phyloP scores from a whole-genome alignment of 2,888 invertebrate genomes.

The Hypomecis atomaria region DNA sequence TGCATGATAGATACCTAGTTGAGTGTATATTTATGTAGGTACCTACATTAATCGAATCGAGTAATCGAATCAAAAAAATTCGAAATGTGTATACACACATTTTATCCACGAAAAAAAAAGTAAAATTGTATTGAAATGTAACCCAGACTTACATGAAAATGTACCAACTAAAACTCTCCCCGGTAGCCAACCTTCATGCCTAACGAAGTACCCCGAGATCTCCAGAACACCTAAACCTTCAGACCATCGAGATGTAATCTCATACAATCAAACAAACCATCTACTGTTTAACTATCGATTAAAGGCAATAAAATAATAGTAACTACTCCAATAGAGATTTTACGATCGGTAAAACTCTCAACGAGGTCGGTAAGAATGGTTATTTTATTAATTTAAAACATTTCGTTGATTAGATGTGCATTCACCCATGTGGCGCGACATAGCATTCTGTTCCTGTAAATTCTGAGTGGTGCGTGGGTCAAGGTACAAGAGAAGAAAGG shows the following conservation, averaged over 20 bases:
- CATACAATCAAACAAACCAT: slow-evolving; percentile 12
- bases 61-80: too few species aligned
- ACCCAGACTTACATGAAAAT: too few species aligned
- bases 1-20: too few species aligned
- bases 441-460: slow-evolving; percentile 50
- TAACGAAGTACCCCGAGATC: too few species aligned
- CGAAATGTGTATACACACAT: too few species aligned
- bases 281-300: slow-evolving; percentile 29
- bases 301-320: slow-evolving; percentile 24
- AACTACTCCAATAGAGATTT: slow-evolving; percentile 20
- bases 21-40: too few species aligned
- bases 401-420: slow-evolving; percentile 48
- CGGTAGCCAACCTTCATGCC: too few species aligned
- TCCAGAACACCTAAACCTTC: too few species aligned
- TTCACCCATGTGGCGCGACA: slow-evolving; percentile 52
- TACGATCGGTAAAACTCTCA: slow-evolving; percentile 27
- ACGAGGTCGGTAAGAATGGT: slow-evolving; percentile 20
- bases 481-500: slow-evolving; percentile 29
- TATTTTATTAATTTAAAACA: slow-evolving; percentile 35
- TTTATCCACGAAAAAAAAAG: too few species aligned
- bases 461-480: slow-evolving; percentile 31
- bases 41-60: too few species aligned
- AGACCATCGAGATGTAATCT: slow-evolving; percentile 8
- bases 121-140: too few species aligned
- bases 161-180: too few species aligned